Percentiles rank a stretch among this genome's conserved stretches.
Conservation (phyloP, 2,113 vertebrate genomes). For the Lathamus discolor region DNA sequence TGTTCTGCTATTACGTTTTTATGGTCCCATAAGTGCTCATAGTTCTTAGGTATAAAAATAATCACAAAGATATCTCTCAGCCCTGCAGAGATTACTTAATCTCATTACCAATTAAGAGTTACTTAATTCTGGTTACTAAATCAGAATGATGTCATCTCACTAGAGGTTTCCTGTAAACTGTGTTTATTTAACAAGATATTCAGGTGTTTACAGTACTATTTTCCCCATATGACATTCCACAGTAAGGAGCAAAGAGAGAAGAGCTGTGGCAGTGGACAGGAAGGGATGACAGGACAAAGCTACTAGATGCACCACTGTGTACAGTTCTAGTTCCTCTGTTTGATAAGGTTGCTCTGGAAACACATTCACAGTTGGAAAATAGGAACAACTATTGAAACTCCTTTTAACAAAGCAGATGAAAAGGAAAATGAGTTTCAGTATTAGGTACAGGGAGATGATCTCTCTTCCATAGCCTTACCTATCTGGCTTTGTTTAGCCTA, state of each 20-base stretch:
- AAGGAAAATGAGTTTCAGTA: background rate
- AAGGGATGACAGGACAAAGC: background rate
- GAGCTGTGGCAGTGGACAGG: background rate
- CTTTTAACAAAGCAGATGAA: background rate
- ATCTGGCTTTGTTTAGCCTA: background rate
- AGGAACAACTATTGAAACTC: background rate
- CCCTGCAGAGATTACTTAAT: background rate
- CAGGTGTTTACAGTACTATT: background rate
- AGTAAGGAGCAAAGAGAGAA: background rate
- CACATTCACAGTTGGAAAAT: background rate
- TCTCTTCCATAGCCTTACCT: background rate
- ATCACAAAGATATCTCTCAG: background rate
- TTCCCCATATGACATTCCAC: background rate
- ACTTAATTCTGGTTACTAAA: background rate
- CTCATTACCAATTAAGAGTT: background rate
- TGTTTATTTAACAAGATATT: background rate
- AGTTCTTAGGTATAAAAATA: slow-evolving; percentile 4
- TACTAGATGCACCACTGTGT: background rate
- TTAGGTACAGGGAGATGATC: rapidly evolving
- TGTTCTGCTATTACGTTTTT: background rate
- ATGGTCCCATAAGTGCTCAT: background rate
- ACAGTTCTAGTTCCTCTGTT: background rate
- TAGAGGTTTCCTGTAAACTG: background rate
- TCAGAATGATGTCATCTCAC: background rate
- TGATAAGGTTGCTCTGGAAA: background rate